These are phyloP conservation scores for Drosophila murphyi DNA, from an alignment of 1,140 invertebrate genomes.

Conservation along the genomic window DNA sequence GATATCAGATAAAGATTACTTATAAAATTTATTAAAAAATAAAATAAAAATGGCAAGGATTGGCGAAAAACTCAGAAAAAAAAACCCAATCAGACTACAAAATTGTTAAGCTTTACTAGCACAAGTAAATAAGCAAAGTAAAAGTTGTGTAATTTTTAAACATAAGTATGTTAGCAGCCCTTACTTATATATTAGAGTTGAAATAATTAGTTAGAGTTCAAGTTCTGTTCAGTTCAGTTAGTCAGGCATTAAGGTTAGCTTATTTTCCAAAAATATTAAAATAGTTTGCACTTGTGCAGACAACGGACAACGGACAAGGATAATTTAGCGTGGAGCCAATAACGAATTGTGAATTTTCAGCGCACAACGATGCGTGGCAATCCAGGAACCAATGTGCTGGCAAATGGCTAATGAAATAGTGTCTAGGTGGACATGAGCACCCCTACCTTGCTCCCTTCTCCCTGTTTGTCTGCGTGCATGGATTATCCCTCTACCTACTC, in stretches of 20 bases:
- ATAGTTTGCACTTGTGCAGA: constrained; percentile 1
- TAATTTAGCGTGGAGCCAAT: constrained; percentile 50
- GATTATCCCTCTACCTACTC: too few species aligned
- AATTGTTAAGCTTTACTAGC: too few species aligned
- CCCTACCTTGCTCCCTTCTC: too few species aligned
- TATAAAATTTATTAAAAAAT: background rate
- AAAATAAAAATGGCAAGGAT: background rate
- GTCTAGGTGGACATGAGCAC: constrained; percentile 4
- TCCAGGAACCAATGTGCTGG: constrained; percentile 2
- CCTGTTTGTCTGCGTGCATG: background rate
- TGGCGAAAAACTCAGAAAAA: too few species aligned
- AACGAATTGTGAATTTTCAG: constrained; percentile 15
- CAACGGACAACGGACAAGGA: constrained; percentile 24
- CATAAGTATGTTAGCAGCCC: too few species aligned
- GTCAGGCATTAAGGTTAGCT: constrained; percentile 31
- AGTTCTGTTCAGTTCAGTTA: constrained; percentile 9
- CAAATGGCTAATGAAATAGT: constrained; percentile 39
- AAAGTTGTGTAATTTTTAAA: too few species aligned
- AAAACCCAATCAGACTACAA: too few species aligned
- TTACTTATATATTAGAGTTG: too few species aligned
- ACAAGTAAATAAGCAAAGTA: too few species aligned
- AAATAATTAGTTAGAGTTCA: too few species aligned
- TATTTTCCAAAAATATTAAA: constrained; percentile 15
- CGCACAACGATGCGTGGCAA: constrained; percentile 4
- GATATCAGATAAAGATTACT: too few species aligned